Evolutionary conservation across 2,113 vertebrate species (phyloP).

Genomic region (Leuciscus idus): DNA sequence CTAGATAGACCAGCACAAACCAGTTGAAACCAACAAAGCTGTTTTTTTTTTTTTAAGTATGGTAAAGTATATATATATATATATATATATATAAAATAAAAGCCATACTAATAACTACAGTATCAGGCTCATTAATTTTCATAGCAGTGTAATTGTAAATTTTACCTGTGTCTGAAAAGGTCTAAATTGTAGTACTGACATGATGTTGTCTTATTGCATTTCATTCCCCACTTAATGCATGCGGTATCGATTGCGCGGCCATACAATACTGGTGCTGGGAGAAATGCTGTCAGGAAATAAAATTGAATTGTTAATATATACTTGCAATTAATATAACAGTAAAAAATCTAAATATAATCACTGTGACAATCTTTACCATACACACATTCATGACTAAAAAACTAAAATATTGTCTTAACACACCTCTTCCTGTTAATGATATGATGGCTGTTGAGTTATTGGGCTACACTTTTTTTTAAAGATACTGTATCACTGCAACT

Average conservation of each 20-base stretch:
- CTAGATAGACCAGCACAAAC: not conserved
- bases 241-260: conserved; percentile 88
- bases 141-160: not conserved
- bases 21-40: not conserved
- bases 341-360: not conserved
- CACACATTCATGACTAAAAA: not conserved
- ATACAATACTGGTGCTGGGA: conserved; percentile 88
- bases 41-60: not conserved
- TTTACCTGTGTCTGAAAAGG: conserved; percentile 83
- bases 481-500: not conserved
- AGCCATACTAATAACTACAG: not conserved
- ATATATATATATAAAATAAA: not conserved
- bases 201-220: conserved; percentile 77
- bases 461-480: not conserved
- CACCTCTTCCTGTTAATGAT: not conserved
- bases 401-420: not conserved
- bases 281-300: conserved; percentile 80
- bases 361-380: not conserved
- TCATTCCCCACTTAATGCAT: conserved; percentile 85
- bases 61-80: not conserved
- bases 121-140: not conserved
- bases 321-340: not conserved
- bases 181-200: conserved; percentile 89
- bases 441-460: not conserved
- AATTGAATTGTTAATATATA: not conserved